A percentile compares a stretch with the other conserved stretches of the same genome.
phyloP scores from a whole-genome alignment of 2,888 invertebrate genomes.

The Drosophila mimica region DNA sequence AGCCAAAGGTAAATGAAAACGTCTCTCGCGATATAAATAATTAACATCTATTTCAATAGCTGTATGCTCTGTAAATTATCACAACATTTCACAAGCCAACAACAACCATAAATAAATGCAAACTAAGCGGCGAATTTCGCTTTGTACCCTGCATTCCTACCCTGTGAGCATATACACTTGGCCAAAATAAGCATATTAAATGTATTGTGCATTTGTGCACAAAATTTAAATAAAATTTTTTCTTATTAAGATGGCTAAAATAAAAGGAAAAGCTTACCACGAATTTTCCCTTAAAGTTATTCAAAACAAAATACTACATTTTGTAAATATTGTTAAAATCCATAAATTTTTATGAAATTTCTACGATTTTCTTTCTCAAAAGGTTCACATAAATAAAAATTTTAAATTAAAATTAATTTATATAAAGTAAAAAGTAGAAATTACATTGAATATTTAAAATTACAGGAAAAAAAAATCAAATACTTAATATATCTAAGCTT shows the following conservation, averaged over 20 bases:
- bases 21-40: background rate
- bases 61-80: slow-evolving; percentile 42
- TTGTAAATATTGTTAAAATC: background rate
- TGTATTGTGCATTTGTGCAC: background rate
- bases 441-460: background rate
- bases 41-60: slow-evolving; percentile 5
- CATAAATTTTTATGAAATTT: too few species aligned
- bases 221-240: background rate
- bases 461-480: background rate
- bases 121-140: slow-evolving; percentile 38
- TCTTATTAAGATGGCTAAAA: background rate
- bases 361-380: background rate
- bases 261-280: background rate
- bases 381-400: background rate
- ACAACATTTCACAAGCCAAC: slow-evolving; percentile 12
- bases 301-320: background rate
- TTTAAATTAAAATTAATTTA: background rate
- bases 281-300: background rate
- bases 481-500: background rate
- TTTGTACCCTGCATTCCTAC: slow-evolving; percentile 13
- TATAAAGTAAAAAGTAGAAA: background rate
- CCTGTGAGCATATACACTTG: background rate
- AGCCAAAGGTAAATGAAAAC: slow-evolving; percentile 58
- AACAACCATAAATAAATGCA: slow-evolving; percentile 25
- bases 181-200: background rate